Evolutionary conservation across 1,140 invertebrate genomes (phyloP).

Genomic region (Ridgeia piscesae): DNA sequence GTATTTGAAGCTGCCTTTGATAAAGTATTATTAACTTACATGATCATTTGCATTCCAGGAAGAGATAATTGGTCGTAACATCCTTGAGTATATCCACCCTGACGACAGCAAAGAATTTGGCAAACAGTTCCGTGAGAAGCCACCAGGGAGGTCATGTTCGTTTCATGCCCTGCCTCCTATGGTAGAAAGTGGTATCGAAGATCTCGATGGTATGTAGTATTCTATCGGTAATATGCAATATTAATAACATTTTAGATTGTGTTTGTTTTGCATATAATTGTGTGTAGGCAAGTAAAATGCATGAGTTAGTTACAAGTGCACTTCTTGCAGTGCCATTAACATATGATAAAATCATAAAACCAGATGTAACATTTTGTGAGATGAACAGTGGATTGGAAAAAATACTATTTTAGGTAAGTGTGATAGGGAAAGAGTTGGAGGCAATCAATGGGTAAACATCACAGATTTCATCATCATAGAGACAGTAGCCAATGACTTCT

Average conservation of each 20-base stretch:
- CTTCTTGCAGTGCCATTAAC: neutral
- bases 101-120: constrained; percentile 11
- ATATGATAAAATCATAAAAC: neutral
- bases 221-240: neutral
- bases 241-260: neutral
- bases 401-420: too few species aligned
- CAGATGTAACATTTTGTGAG: neutral
- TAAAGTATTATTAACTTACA: neutral
- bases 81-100: constrained; percentile 9
- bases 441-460: too few species aligned
- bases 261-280: neutral
- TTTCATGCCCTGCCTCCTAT: neutral
- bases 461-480: too few species aligned
- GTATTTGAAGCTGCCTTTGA: neutral
- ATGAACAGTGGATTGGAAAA: too few species aligned
- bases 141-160: neutral
- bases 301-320: neutral
- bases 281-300: neutral
- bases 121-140: constrained; percentile 13
- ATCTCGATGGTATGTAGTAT: neutral
- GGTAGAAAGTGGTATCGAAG: neutral
- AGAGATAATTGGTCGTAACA: constrained; percentile 5
- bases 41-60: neutral
- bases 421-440: too few species aligned
- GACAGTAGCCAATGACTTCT: neutral